Base-by-base conservation (phyloP, 2,113 vertebrate genomes). In the Lepisosteus osseus region DNA sequence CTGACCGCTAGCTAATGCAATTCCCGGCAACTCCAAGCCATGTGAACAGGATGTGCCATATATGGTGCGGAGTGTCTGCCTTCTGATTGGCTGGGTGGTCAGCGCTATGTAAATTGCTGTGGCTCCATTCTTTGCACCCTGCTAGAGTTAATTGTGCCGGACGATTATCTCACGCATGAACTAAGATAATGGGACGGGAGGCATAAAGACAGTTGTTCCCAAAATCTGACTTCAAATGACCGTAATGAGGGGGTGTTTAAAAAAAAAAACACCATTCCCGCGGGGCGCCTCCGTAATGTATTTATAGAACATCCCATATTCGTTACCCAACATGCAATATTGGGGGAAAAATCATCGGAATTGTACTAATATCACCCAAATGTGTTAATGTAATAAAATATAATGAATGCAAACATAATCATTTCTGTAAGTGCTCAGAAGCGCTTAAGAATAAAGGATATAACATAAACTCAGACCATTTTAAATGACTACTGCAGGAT, bases 11-110 rank as follows among this genome's bases (percentile, higher is more conserved):
- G 29, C 51, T 62, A 55, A 44, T 69, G 61, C 73, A 64, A 70
- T 74, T 74, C 73, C 67, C 67, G 73, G 73, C 73, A 74, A 70
- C 67, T 57, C 54, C 45, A 69, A 43, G 54, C 61, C 68, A 69
- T 42, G 59, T 65, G 73, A 74, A 55, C 67, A 74, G 73, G 73
- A 74, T 64, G 67, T 74, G 43, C 73, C 59, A 64, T 74, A 74
- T 74, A 69, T 69, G 73, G 73, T 64, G 45, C 63, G 41, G 7
- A 44, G 47, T 17, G 17, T 45, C n/a, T 57, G 68, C 57, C 43
- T 6, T 65, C 42, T 65, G 67, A 74, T 74, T 74, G 73, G 73
- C 41, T 44, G 61, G 11, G 61, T 62, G 59, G 68, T 64, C 71
- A 67, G 12, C 54, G 54, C 40, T 73, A 68, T 67, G 71, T 65